Base-by-base conservation (phyloP, 2,888 invertebrate genomes). In the Himalopsyche anomala region DNA sequence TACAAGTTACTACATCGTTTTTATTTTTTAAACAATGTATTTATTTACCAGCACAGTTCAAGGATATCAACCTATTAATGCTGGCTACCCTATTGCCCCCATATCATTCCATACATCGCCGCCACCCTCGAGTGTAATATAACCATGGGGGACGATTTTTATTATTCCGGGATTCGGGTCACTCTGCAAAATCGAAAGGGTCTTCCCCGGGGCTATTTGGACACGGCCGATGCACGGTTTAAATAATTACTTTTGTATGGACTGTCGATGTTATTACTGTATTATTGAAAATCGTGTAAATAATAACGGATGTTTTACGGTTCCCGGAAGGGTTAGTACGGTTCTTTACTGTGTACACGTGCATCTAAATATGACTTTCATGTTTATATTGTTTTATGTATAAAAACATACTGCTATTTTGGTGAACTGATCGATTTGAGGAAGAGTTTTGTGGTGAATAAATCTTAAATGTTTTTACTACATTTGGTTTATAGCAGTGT, bases 131-230 rank as follows among this genome's bases (percentile, higher is more conserved):
- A 19, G 62, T 36, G 28, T 74, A 36, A 55, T 54, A 51, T 54
- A 45, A 56, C 40, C 83, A 56, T 55, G 15, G 56, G 62, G 83
- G 69, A 45, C 83, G 83, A 38, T 15, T 79, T 84, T 84, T 74
- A 74, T 74, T 74, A 74, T 74, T 74, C 74, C 74, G 74, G 74
- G 74, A 74, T 74, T 74, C 74, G 36, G 36, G 38, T 74, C 74
- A 74, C 74, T 74, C 74, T 28, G 51, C 51, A 28, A 19, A 74
- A 74, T 28, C 74, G 12, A 74, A 74, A 74, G 74, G 74, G 74
- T 74, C 74, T 28, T 74, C 74, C 74, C 38, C 38, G 74, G 74
- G 74, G 74, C 15, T 12, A 36, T 74, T 74, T 12, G 74, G 38
- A 74, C 36, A 38, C 8, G 19, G 62, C 28, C 19, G 62, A 28